Evolutionary conservation across 2,888 invertebrate genomes (phyloP), one percentile per base, ranked within the genome.

Genomic region (Heliconius erato): DNA sequence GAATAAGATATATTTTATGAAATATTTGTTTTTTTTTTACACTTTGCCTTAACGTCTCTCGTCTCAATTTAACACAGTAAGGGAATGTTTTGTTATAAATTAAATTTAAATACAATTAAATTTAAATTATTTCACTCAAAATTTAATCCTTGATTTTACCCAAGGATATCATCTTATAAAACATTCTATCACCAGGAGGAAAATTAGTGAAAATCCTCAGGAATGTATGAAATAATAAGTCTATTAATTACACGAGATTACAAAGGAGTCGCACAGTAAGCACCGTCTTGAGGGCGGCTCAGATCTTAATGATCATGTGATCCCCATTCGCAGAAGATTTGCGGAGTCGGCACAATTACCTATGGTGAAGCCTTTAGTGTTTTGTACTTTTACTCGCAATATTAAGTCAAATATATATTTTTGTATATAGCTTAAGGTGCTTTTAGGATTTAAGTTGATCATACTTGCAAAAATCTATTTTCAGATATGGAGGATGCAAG

Each of bases 201-300:
- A 93, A 93, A 94, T 93, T 93, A 91, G 90, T 89, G 91, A 90
- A 90, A 92, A 91, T 92, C 91, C 91, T 89, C 88, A 89, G 88
- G 87, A 92, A 91, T 93, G 89, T 92, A 92, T 93, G 92, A 94
- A 91, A 93, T 92, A 93, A 93, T 92, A 93, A 92, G 91, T 91
- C 91, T 92, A 93, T 94, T 94, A 92, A 93, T 94, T 93, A 93
- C 85, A 87, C 79, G 87, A 90, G 91, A 92, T 92, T 91, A 94
- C 92, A 93, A 93, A 92, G 91, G 91, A 91, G 88, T 87, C 88
- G 89, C 89, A 80, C 85, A 88, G 88, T 92, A 91, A 92, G 92
- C 92, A 88, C 84, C 88, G 89, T 88, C 88, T 91, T 88, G 89
- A 90, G 89, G 87, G 88, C 88, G 88, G 87, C 89, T 87, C 88